Conservation (phyloP, 2,797 vertebrate species). For the Artibeus jamaicensis region DNA sequence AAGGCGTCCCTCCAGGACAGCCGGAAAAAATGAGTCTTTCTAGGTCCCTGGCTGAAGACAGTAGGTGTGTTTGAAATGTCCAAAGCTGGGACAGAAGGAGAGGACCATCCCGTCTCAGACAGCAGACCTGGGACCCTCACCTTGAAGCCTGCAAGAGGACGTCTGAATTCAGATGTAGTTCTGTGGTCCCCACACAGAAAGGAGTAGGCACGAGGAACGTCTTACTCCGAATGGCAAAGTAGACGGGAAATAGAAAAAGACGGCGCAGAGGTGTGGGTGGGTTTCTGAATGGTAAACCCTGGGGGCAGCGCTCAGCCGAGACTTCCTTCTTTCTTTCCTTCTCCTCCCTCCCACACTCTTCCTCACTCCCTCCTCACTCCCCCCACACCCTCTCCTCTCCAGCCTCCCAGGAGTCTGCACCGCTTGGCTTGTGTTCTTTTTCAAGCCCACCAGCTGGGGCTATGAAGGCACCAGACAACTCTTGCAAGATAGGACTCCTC, state of each 20-base stretch:
- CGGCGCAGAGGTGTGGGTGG: accelerated
- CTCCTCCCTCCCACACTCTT: accelerated
- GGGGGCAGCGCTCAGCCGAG: background rate
- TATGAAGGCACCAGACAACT: background rate
- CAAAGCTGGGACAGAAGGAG: background rate
- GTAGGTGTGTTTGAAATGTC: background rate
- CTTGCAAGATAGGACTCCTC: background rate
- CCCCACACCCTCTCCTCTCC: too few relatives aligned
- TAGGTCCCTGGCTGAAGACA: background rate
- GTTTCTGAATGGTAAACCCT: background rate
- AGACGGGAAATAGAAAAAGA: background rate
- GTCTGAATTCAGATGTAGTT: background rate
- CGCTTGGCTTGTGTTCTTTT: background rate
- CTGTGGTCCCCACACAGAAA: background rate
- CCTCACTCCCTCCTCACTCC: accelerated
- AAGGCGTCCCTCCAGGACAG: background rate
- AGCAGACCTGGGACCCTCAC: background rate
- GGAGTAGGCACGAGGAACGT: background rate
- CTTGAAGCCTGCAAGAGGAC: too few relatives aligned
- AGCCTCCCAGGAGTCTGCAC: background rate
- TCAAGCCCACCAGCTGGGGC: background rate
- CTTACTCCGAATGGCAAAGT: background rate
- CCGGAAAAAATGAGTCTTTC: background rate
- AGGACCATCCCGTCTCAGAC: background rate
- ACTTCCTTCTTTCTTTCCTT: too few relatives aligned